phyloP scores from a whole-genome alignment of 2,888 invertebrate genomes.

The Oligia fasciuncula region DNA sequence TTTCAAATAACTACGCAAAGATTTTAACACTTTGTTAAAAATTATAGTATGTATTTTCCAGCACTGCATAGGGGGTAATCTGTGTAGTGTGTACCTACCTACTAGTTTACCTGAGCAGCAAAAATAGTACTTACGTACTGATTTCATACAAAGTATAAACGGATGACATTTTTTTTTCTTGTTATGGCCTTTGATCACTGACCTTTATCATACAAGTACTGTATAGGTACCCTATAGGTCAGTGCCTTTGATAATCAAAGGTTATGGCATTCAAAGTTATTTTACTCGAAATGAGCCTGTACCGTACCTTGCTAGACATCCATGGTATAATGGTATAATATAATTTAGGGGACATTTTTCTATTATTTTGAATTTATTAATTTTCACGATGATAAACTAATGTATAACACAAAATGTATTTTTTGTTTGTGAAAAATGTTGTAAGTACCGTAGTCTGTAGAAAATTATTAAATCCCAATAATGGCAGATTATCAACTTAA shows the following conservation, averaged over 20 bases:
- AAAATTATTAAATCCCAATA: not conserved
- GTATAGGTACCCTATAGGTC: too few species aligned
- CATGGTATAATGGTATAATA: not conserved
- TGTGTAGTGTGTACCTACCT: too few species aligned
- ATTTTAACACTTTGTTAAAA: not conserved
- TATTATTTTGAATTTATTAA: too few species aligned
- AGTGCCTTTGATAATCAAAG: too few species aligned
- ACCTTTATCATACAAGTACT: too few species aligned
- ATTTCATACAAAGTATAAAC: not conserved
- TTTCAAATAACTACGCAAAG: not conserved
- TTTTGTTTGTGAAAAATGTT: not conserved
- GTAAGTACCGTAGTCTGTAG: not conserved
- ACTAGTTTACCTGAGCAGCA: not conserved
- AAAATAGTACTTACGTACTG: not conserved
- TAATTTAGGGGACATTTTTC: not conserved
- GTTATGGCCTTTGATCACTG: too few species aligned
- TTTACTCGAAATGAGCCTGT: not conserved
- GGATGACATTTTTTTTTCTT: too few species aligned
- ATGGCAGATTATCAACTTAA: not conserved
- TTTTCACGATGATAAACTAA: too few species aligned
- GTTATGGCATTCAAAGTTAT: constrained; percentile 1
- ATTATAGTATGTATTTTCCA: not conserved
- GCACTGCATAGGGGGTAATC: not conserved
- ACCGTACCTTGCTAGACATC: too few species aligned
- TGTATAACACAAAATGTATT: not conserved